Base-by-base conservation (phyloP, 2,888 invertebrate genomes). In the Pachymerium ferrugineum region DNA sequence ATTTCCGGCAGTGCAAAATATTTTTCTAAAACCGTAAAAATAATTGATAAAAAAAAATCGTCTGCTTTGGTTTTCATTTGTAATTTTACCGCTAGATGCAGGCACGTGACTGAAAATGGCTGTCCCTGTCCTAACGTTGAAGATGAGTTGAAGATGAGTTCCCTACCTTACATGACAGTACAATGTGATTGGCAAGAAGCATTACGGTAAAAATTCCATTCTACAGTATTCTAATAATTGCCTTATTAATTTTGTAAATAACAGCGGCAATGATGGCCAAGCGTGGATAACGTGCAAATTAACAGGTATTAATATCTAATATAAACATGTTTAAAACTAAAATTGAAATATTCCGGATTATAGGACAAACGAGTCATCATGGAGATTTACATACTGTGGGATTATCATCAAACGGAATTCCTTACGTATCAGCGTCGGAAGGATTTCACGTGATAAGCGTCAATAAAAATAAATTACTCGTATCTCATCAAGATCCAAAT, bases 351-450 rank as follows among this genome's bases (percentile, higher is more conserved):
- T 10, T 30, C 10, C 25, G 6, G 3, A 8, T 4, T 12, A 33
- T 8, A 71, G 72, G 72, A 14, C 38, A 25, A 14, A 8, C 72
- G 6, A 42, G 72, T 35, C 1, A n/a, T 3, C 38, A 31, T 12
- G 72, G 72, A 6, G 42, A 42, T 1, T 12, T 70, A 12, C 70
- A 19, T 5, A 30, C 70, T 19, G 22, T 72, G 1, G 72, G 47
- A 8, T 6, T 42, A 28, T 72, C 72, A 25, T 3, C 25, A 12
- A 28, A 42, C 10, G 72, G 38, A 5, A 16, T 30, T 10, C 70
- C 70, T 25, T 42, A 72, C 25, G 72, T 72, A 1, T 22, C 72
- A 38, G 42, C 72, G 38, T 30, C 72, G 1, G 72, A 72, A 38
- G 72, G 42, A 38, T 72, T 72, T 16, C 72, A 47, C 19, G 47